These are phyloP conservation scores for Tinamus guttatus DNA, from an alignment of 2,113 vertebrate species.

Conservation along the genomic window DNA sequence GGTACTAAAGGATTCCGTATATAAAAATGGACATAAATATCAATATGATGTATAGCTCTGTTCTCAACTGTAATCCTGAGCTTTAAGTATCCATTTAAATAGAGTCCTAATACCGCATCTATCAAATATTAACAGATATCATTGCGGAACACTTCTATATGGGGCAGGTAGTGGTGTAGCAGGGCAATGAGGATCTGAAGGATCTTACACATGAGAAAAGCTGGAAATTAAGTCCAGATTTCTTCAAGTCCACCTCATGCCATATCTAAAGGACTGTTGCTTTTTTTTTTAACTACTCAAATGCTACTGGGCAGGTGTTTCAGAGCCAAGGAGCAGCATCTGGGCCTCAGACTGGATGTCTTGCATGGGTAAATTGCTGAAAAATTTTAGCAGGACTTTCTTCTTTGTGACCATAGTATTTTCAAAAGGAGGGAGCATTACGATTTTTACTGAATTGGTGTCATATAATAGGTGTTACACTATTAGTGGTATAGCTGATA, in stretches of 20 bases:
- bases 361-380: not conserved
- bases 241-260: not conserved
- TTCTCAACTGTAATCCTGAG: not conserved
- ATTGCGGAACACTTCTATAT: not conserved
- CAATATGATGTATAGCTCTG: accelerated
- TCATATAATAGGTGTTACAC: not conserved
- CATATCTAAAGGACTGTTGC: not conserved
- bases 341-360: not conserved
- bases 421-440: not conserved
- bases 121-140: not conserved
- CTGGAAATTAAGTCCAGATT: not conserved
- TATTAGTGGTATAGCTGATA: not conserved
- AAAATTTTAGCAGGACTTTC: not conserved
- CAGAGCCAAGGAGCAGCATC: not conserved
- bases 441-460: not conserved
- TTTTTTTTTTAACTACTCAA: not conserved
- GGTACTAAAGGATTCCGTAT: not conserved
- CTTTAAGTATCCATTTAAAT: not conserved
- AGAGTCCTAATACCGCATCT: not conserved
- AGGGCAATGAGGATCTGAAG: not conserved
- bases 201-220: not conserved
- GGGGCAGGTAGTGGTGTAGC: not conserved
- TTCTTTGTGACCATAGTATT: not conserved
- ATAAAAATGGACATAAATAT: not conserved
- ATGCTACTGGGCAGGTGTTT: not conserved